phyloP scores from a whole-genome alignment of 2,113 vertebrate species.

The Formicarius rufipectus region DNA sequence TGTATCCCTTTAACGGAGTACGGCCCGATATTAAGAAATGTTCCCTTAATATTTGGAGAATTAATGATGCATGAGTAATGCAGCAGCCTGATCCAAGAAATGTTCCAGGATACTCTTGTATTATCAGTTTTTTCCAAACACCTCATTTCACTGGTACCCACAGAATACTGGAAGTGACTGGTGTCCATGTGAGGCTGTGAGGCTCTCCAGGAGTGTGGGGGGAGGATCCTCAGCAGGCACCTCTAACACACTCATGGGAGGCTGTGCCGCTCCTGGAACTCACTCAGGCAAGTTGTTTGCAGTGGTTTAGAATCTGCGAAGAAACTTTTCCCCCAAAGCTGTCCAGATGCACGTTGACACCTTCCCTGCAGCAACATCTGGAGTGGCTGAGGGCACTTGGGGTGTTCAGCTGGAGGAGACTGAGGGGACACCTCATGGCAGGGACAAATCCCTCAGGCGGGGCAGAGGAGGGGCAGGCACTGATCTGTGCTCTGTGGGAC shows the following conservation, averaged over 20 bases:
- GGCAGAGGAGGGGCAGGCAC: not conserved
- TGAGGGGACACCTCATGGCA: not conserved
- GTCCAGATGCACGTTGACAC: accelerated
- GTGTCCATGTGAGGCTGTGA: not conserved
- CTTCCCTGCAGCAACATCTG: not conserved
- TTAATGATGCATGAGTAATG: slow-evolving; percentile 51
- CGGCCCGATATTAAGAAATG: not conserved
- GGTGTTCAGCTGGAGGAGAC: not conserved
- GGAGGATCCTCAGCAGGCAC: not conserved
- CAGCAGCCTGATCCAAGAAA: slow-evolving; percentile 41
- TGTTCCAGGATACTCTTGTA: not conserved
- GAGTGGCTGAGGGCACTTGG: not conserved
- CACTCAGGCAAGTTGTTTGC: not conserved
- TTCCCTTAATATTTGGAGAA: slow-evolving; percentile 40
- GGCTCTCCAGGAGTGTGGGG: accelerated
- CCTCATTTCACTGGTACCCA: not conserved
- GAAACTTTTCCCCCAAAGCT: not conserved
- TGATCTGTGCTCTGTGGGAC: not conserved
- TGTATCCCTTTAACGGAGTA: not conserved
- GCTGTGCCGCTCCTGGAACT: not conserved
- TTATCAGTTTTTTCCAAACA: slow-evolving; percentile 33
- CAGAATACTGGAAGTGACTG: not conserved
- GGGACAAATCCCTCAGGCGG: not conserved
- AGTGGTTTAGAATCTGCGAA: not conserved
- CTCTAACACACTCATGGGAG: not conserved